Percentiles rank a stretch among this genome's conserved stretches.
Conservation (phyloP, 2,797 vertebrate genomes). For the Ciconia nigra region DNA sequence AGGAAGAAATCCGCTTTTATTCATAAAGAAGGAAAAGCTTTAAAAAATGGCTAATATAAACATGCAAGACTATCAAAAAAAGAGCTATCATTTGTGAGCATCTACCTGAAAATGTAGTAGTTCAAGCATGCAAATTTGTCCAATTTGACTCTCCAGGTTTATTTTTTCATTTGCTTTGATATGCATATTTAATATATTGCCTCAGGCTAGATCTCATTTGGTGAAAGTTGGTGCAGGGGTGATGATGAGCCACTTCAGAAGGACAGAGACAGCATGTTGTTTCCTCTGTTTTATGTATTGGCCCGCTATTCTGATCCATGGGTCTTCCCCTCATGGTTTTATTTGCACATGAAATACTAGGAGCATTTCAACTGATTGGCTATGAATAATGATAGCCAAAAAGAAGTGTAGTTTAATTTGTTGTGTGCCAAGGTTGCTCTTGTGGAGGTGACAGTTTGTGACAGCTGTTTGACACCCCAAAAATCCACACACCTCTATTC, state of each 20-base stretch:
- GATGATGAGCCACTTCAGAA: conserved; percentile 90
- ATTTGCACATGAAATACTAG: conserved; percentile 90
- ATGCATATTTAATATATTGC: conserved; percentile 98
- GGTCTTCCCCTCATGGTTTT: conserved; percentile 78
- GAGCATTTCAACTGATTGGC: conserved; percentile 86
- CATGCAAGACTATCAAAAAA: not conserved
- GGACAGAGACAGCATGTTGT: conserved; percentile 82
- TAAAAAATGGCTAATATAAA: not conserved
- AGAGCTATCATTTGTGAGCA: conserved; percentile 14
- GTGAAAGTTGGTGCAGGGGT: conserved; percentile 87
- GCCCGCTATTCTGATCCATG: conserved; percentile 74
- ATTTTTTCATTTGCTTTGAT: conserved; percentile 96
- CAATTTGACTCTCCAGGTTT: conserved; percentile 89
- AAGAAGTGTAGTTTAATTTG: conserved; percentile 81
- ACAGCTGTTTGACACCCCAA: conserved; percentile 79
- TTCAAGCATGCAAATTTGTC: conserved; percentile 84
- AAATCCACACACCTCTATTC: conserved; percentile 74
- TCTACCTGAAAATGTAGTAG: conserved; percentile 67
- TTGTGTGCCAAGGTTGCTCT: conserved; percentile 73
- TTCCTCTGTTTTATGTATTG: conserved; percentile 78
- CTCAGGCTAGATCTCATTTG: conserved; percentile 93
- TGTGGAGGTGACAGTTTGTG: conserved; percentile 82
- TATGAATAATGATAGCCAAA: conserved; percentile 83
- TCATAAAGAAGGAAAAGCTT: conserved; percentile 1
- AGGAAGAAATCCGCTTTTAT: not conserved